Evolutionary conservation across 2,888 invertebrate genomes (phyloP), one percentile per base, ranked within the genome.

Genomic region (Aphodius sticticus): DNA sequence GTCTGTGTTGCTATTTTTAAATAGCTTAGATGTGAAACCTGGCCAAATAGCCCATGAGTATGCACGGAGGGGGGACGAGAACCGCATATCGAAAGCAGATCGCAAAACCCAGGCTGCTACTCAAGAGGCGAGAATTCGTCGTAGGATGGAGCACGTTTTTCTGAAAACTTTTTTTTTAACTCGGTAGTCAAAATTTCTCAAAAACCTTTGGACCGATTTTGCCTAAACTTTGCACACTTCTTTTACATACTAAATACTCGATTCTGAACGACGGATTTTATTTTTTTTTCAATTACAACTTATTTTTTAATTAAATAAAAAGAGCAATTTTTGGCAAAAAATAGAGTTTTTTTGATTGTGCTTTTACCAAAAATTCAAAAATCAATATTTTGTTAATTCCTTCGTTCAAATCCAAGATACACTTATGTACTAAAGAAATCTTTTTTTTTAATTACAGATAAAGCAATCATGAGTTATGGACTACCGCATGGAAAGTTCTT

Each of bases 131-230:
- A 70, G 70, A 70, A 70, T 70, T 15, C 16, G 16, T 2, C 70
- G 70, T 26, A 70, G 70, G 15, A 26, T 26, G 26, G 26, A 26
- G 26, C 26, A 26, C 69, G 14, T 69, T 69, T 69, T n/a, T n/a
- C 69, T 2, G 26, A 71, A 71, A 71, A 14, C 14, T 26, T 69
- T 69, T 69, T 69, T 69, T 14, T 69, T 15, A 69, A 69, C 14
- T 69, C 69, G 69, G 69, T 69, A 15, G 15, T 26, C 71, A 71
- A 92, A 84, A 92, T 91, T 70, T 70, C 70, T 70, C 70, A 6
- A 70, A 70, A 70, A 16, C 3, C 15, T 15, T 15, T 70, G 15
- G 4, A 26, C 15, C 70, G 16, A 7, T 16, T 70, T 26, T 2
- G 70, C 26, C 26, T 70, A 15, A 70, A 70, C 15, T 70, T 70